Evolutionary conservation across 2,113 vertebrate genomes (phyloP), one percentile per base, ranked within the genome.

Genomic region (Electrona antarctica): DNA sequence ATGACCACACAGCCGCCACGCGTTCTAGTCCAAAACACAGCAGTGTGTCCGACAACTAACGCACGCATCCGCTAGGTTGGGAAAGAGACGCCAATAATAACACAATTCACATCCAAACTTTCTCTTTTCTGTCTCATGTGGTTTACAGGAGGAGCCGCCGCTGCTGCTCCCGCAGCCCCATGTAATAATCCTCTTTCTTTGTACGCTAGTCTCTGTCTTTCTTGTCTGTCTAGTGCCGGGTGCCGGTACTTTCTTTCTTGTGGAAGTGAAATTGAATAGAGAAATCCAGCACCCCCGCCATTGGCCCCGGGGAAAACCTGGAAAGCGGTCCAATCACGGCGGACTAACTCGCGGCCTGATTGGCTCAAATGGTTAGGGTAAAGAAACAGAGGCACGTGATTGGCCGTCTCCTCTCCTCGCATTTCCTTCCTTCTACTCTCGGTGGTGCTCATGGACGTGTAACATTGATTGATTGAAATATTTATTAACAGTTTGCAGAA

Each of bases 171-270:
- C 33, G 33, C 33, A 41, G 33, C 33, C 33, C 33, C 33, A 41
- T 41, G 33, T 41, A 41, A 21, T 85, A 80, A 84, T 21, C 21
- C 21, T 41, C 78, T 61, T 67, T 67, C 87, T 89, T 85, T 87
- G 87, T 89, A 89, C 52, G 56, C 49, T 56, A 79, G 29, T 41
- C 33, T 41, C 3, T 41, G 33, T 6, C 21, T 21, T 21, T 21
- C 21, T 21, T 21, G 33, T 6, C 33, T 41, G 2, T 2, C n/a
- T n/a, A n/a, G n/a, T n/a, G n/a, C n/a, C n/a, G n/a, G n/a, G n/a
- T n/a, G n/a, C n/a, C n/a, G n/a, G n/a, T 41, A 41, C 33, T 41
- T 41, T 21, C 21, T 21, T 21, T 21, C 21, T 21, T 41, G 33
- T 41, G 33, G 33, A 41, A 41, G 33, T 41, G 33, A 73, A 79